phyloP scores from a whole-genome alignment of 2,113 vertebrate genomes.

The Vidua macroura region DNA sequence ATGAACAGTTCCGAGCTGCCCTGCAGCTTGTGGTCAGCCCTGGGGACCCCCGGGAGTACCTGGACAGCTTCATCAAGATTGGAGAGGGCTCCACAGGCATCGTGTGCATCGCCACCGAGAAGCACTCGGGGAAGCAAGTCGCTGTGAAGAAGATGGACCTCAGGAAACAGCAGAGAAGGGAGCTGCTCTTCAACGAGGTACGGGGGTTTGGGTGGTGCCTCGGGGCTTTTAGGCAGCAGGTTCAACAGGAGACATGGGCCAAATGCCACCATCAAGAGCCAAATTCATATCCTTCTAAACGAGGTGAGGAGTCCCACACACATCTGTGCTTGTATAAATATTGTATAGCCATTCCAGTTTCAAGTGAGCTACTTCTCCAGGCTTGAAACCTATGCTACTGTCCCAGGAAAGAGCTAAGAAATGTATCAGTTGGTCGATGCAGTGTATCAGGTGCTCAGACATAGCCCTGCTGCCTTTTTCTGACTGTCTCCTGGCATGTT shows the following conservation, averaged over 20 bases:
- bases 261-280: background rate
- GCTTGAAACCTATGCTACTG: background rate
- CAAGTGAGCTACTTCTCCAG: background rate
- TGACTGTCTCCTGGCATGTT: background rate
- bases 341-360: background rate
- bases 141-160: conserved; percentile 99
- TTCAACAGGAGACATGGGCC: rapidly evolving
- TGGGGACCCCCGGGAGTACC: conserved; percentile 93
- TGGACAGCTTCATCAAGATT: conserved; percentile 98
- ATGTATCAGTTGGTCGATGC: background rate
- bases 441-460: background rate
- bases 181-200: conserved; percentile 98
- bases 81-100: conserved; percentile 98
- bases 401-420: background rate
- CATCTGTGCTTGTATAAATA: background rate
- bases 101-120: conserved; percentile 96
- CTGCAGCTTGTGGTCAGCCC: conserved; percentile 97
- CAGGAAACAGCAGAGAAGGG: conserved; percentile 93
- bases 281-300: rapidly evolving
- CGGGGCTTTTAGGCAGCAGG: background rate
- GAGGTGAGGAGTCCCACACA: background rate
- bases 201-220: rapidly evolving
- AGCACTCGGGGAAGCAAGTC: conserved; percentile 95
- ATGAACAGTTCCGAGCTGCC: conserved; percentile 96
- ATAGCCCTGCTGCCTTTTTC: background rate